phyloP scores from a whole-genome alignment of 2,797 vertebrate genomes.

The Epinephelus malabaricus region DNA sequence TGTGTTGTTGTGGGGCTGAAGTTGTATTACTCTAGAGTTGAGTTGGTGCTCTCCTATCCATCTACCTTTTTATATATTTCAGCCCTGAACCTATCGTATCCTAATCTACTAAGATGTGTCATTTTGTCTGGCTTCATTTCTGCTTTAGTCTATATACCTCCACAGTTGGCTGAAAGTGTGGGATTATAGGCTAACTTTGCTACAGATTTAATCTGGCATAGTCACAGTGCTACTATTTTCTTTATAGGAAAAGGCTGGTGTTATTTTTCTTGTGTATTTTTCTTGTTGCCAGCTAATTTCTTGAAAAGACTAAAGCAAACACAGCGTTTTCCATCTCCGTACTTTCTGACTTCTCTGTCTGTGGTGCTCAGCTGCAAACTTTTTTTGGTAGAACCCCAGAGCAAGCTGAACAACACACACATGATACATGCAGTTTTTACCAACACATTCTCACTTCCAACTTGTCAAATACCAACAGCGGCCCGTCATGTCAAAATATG shows the following conservation, averaged over 20 bases:
- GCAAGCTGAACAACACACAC: neutral
- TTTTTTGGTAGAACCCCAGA: too few species aligned
- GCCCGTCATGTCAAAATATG: too few species aligned
- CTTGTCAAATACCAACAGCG: too few species aligned
- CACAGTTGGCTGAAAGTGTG: neutral
- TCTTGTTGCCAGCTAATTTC: neutral
- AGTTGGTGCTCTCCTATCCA: neutral
- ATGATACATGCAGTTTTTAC: neutral
- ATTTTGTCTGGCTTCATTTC: neutral
- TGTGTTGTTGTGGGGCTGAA: slow-evolving; percentile 3
- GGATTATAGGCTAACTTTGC: slow-evolving; percentile 1
- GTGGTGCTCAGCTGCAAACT: neutral
- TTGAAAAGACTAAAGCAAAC: neutral
- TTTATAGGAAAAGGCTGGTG: neutral
- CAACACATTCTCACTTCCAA: too few species aligned
- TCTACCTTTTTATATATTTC: neutral
- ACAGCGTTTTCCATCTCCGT: neutral
- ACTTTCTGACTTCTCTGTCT: neutral
- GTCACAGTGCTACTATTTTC: neutral
- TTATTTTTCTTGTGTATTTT: neutral
- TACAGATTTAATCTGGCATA: neutral
- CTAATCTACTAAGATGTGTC: neutral
- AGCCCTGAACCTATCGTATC: slow-evolving; percentile 16
- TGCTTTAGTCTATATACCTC: neutral
- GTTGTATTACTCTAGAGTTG: neutral